Evolutionary conservation across 2,888 invertebrate species (phyloP).

Genomic region (Chirona hameri): DNA sequence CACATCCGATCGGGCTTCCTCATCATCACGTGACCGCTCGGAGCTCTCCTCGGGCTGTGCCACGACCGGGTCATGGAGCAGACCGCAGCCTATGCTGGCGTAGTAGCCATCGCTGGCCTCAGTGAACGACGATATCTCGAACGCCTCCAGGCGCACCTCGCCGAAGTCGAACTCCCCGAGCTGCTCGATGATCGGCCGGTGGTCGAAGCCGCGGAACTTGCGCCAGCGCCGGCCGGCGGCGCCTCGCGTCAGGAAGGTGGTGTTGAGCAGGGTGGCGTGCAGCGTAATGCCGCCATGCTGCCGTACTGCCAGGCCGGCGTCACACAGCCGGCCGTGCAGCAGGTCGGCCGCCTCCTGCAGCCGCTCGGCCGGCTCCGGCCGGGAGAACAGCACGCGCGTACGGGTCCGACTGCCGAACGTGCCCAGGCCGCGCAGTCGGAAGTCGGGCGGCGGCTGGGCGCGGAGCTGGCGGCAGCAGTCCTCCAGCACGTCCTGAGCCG

Average conservation of each 20-base stretch:
- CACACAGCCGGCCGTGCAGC: neutral
- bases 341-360: neutral
- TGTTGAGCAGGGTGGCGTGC: constrained; percentile 4
- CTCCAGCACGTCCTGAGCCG: neutral
- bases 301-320: neutral
- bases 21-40: neutral
- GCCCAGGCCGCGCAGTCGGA: neutral
- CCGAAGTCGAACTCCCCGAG: neutral
- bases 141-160: neutral
- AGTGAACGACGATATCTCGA: neutral
- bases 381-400: neutral
- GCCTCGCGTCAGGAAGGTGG: constrained; percentile 1
- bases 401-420: neutral
- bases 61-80: neutral
- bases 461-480: neutral
- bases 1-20: too few relatives aligned
- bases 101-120: neutral
- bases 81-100: neutral
- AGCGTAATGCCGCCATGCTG: neutral
- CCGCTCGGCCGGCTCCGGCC: neutral
- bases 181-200: neutral
- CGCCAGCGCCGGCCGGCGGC: neutral
- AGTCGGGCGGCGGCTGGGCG: neutral
- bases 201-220: constrained; percentile 1
- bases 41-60: neutral